Conservation (phyloP, 2,888 invertebrate genomes). For the Hydrotaea diabolus region DNA sequence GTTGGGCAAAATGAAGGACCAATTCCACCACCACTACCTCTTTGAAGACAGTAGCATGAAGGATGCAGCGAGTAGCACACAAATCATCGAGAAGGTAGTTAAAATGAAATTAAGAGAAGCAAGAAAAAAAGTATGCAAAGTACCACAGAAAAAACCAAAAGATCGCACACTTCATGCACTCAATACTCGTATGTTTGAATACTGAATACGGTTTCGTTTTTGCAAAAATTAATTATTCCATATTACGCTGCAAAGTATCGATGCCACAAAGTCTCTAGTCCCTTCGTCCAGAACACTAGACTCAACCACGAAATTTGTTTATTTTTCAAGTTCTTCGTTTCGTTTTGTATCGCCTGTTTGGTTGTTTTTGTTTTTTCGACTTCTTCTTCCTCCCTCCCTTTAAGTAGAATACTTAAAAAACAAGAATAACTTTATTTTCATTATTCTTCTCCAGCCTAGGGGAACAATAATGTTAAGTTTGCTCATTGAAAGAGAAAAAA, state of each 20-base stretch:
- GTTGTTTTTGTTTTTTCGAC: conserved; percentile 35
- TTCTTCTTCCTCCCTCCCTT: conserved; percentile 16
- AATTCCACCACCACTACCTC: background rate
- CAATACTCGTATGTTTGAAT: background rate
- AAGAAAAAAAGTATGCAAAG: background rate
- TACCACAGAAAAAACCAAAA: background rate
- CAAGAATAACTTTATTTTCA: conserved; percentile 44
- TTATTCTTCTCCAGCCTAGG: conserved; percentile 72
- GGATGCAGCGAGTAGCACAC: background rate
- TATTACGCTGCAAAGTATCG: background rate
- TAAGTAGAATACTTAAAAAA: background rate
- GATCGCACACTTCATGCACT: background rate
- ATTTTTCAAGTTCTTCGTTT: conserved; percentile 12
- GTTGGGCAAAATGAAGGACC: conserved; percentile 22
- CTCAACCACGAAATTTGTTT: conserved; percentile 52
- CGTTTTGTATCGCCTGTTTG: no score
- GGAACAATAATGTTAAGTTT: conserved; percentile 78
- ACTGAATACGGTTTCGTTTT: background rate
- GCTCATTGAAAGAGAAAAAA: conserved; percentile 71
- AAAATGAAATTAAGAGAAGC: conserved; percentile 6
- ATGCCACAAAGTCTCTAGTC: background rate
- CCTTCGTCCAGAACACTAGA: background rate
- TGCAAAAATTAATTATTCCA: background rate
- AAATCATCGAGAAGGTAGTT: background rate
- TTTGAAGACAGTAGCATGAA: background rate